phyloP scores from a whole-genome alignment of 64 coral and sea anemone species.

The Montipora capricornis region DNA sequence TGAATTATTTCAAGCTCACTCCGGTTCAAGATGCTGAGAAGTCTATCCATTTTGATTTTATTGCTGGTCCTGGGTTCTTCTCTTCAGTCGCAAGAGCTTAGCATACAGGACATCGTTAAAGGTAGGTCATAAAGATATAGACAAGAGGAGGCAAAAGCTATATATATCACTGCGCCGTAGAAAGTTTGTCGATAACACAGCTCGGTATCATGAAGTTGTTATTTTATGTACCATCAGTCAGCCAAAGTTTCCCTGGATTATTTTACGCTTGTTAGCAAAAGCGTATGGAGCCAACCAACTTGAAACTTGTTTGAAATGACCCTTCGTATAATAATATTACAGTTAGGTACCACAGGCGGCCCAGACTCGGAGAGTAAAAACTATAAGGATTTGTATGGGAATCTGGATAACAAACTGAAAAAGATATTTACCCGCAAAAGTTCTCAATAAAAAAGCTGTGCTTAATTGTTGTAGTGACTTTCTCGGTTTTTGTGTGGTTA shows the following conservation, averaged over 20 bases:
- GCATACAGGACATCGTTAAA: background rate
- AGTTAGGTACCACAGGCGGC: background rate
- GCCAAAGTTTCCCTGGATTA: background rate
- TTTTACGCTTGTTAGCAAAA: background rate
- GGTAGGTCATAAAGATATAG: background rate
- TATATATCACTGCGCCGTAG: background rate
- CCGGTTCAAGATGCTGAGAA: background rate
- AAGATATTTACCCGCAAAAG: too few relatives aligned
- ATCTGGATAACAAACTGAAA: too few relatives aligned
- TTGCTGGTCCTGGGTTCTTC: background rate
- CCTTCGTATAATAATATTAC: conserved; percentile 3
- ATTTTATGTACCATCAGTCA: background rate
- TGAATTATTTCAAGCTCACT: background rate
- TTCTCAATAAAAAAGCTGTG: too few relatives aligned
- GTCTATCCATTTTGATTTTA: background rate
- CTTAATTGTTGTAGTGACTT: too few relatives aligned
- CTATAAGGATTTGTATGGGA: too few relatives aligned
- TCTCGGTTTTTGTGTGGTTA: too few relatives aligned
- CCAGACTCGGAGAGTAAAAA: too few relatives aligned
- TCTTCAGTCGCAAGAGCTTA: background rate
- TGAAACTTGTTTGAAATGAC: too few relatives aligned
- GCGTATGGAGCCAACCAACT: background rate
- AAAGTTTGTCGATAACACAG: background rate
- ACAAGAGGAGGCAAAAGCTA: background rate
- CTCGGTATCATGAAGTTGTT: background rate